These are phyloP conservation scores for Euproctis similis DNA, from an alignment of 2,888 invertebrate genomes.

Conservation along the genomic window DNA sequence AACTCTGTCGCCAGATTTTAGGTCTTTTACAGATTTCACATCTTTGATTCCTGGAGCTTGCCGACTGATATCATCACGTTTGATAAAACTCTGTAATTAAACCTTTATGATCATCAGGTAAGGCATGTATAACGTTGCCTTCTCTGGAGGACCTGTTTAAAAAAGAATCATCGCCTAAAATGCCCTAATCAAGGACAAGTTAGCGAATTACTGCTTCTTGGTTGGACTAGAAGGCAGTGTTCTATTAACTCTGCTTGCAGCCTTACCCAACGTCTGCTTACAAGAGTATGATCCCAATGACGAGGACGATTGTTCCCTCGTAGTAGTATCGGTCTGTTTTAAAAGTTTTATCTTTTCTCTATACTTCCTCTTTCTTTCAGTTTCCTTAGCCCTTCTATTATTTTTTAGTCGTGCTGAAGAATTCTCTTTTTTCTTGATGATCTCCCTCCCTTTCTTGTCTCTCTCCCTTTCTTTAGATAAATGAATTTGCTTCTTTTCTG, in stretches of 20 bases:
- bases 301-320: background rate
- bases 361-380: background rate
- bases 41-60: background rate
- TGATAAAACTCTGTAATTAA: background rate
- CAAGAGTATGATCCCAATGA: background rate
- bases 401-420: background rate
- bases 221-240: background rate
- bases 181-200: background rate
- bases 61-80: background rate
- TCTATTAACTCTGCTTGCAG: constrained; percentile 1
- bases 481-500: constrained; percentile 3
- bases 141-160: background rate
- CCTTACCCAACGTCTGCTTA: constrained; percentile 2
- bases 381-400: background rate
- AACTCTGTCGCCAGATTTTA: background rate
- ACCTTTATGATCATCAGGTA: background rate
- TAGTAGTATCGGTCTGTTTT: background rate
- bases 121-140: background rate
- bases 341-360: background rate
- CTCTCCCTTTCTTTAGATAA: constrained; percentile 5
- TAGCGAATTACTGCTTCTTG: background rate
- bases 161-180: background rate
- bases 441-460: constrained; percentile 3
- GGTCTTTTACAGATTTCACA: background rate
- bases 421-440: constrained; percentile 2